phyloP scores from a whole-genome alignment of 1,140 invertebrate genomes.

The Contarinia nasturtii region DNA sequence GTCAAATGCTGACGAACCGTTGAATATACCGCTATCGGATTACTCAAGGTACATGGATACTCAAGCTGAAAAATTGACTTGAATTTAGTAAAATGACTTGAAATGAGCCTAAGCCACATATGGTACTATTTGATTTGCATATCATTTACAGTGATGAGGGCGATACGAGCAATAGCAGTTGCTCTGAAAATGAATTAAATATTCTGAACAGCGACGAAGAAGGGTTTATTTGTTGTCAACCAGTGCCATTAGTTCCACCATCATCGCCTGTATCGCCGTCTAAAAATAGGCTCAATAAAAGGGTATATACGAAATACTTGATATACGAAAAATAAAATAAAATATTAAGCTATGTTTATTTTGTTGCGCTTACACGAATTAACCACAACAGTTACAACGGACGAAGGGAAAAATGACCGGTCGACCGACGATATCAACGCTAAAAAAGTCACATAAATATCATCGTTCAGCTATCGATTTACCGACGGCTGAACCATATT shows the following conservation, averaged over 20 bases:
- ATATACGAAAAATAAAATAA: not conserved
- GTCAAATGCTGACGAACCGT: conserved; percentile 70
- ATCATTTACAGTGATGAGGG: conserved; percentile 49
- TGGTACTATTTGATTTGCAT: conserved; percentile 3
- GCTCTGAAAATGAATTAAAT: conserved; percentile 20
- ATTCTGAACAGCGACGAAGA: conserved; percentile 19
- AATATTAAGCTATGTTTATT: not conserved
- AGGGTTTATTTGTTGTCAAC: conserved; percentile 21
- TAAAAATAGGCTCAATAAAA: not conserved
- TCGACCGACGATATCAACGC: not conserved
- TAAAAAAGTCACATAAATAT: not conserved
- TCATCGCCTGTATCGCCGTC: conserved; percentile 26
- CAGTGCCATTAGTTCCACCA: conserved; percentile 27
- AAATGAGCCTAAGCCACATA: too few species aligned
- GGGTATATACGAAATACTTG: not conserved
- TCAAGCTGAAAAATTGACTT: too few species aligned
- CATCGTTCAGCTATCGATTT: conserved; percentile 23
- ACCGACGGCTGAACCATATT: conserved; percentile 31
- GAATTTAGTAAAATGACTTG: too few species aligned
- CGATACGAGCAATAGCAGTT: conserved; percentile 48
- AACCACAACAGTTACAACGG: too few species aligned
- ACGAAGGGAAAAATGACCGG: too few species aligned
- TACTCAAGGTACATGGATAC: conserved; percentile 48
- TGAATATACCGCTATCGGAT: conserved; percentile 65
- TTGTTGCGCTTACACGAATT: not conserved